Conservation (phyloP, 2,888 invertebrate species). For the Habroteleia sp. region DNA sequence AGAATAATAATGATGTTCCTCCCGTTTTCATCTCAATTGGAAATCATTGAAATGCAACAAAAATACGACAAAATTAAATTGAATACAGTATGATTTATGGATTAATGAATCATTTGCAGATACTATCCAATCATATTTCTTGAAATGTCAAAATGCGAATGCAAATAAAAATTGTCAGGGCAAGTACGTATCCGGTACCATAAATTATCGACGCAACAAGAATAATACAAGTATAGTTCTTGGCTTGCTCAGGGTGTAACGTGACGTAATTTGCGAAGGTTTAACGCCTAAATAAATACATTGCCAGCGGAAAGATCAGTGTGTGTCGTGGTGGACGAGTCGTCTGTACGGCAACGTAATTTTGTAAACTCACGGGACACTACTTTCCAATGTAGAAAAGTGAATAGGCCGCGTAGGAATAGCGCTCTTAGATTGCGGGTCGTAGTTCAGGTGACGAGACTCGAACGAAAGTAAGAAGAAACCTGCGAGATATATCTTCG, state of each 20-base stretch:
- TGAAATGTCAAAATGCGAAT: conserved; percentile 11
- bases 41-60: too few relatives aligned
- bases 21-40: too few relatives aligned
- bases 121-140: not conserved
- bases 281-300: conserved; percentile 45
- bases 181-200: conserved; percentile 18
- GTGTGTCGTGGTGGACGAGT: conserved; percentile 33
- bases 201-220: conserved; percentile 8
- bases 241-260: conserved; percentile 3
- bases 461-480: conserved; percentile 65
- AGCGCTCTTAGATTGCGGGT: conserved; percentile 62
- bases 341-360: conserved; percentile 40
- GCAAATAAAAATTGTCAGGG: conserved; percentile 5
- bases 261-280: conserved; percentile 27
- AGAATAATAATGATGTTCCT: too few relatives aligned
- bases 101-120: not conserved
- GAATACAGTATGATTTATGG: too few relatives aligned
- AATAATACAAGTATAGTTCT: conserved; percentile 12
- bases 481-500: conserved; percentile 63
- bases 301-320: conserved; percentile 48
- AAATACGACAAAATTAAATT: too few relatives aligned
- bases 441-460: conserved; percentile 62
- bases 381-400: conserved; percentile 63
- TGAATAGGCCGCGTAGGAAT: conserved; percentile 63
- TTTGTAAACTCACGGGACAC: conserved; percentile 54